Percentiles rank a stretch among this genome's conserved stretches.
Evolutionary conservation across 1,140 invertebrate species (phyloP).

Genomic region (Zaprionus gabonicus): DNA sequence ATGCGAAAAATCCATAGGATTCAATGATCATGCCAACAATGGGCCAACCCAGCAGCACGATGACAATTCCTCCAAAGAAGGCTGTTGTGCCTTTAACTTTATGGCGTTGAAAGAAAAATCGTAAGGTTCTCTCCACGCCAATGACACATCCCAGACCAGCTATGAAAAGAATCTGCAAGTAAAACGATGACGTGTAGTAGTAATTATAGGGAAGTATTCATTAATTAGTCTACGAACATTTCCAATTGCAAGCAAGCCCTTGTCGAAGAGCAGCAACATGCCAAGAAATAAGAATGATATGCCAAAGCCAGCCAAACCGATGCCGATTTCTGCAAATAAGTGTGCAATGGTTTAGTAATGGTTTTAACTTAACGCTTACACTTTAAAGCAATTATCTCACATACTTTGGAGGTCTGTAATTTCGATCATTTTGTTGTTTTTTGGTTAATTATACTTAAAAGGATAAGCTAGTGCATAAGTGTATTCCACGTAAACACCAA

Average conservation of each 20-base stretch:
- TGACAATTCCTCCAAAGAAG: conserved; percentile 97
- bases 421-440: conserved; percentile 87
- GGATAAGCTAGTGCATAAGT: conserved; percentile 28
- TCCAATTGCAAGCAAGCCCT: conserved; percentile 98
- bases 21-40: conserved; percentile 98
- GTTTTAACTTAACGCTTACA: neutral
- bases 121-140: conserved; percentile 96
- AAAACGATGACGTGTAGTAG: conserved; percentile 1
- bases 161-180: conserved; percentile 90
- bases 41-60: conserved; percentile 98
- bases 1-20: conserved; percentile 93
- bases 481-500: conserved; percentile 72
- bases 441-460: conserved; percentile 28
- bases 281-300: conserved; percentile 98
- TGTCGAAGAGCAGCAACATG: conserved; percentile 97
- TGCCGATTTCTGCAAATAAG: conserved; percentile 95
- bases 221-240: conserved; percentile 90
- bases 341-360: conserved; percentile 25
- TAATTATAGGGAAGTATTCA: neutral
- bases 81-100: conserved; percentile 96
- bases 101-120: conserved; percentile 99
- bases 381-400: conserved; percentile 62
- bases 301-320: conserved; percentile 98
- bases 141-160: conserved; percentile 97
- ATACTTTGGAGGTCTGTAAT: conserved; percentile 90